A percentile compares a stretch with the other conserved stretches of the same genome.
These are phyloP conservation scores for Drosophila ohnishii DNA, from an alignment of 1,140 invertebrate genomes.

Conservation along the genomic window DNA sequence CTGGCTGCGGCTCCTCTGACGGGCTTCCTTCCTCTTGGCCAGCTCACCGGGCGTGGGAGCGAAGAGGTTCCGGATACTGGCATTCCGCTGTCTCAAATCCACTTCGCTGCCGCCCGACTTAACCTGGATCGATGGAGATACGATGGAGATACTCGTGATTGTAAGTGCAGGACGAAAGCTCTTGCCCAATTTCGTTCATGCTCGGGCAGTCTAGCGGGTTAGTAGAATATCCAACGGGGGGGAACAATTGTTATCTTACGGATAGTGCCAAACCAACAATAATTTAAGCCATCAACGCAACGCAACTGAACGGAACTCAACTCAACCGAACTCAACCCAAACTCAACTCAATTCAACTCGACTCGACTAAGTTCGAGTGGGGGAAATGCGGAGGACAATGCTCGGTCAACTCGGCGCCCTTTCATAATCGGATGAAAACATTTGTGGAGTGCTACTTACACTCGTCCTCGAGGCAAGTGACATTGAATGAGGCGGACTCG, in stretches of 20 bases:
- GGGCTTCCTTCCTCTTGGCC: conserved; percentile 59
- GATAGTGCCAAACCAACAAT: conserved; percentile 50
- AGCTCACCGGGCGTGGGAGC: conserved; percentile 50
- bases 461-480: conserved; percentile 73
- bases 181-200: conserved; percentile 38
- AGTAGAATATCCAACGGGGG: conserved; percentile 54
- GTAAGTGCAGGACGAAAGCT: conserved; percentile 39
- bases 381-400: conserved; percentile 33
- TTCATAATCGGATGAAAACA: conserved; percentile 60
- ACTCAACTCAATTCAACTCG: conserved; percentile 31
- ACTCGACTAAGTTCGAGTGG: conserved; percentile 3
- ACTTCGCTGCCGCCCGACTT: conserved; percentile 66
- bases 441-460: conserved; percentile 70
- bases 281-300: conserved; percentile 50
- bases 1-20: conserved; percentile 69
- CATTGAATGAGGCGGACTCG: conserved; percentile 57
- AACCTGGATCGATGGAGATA: conserved; percentile 62
- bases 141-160: conserved; percentile 40
- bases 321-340: conserved; percentile 16
- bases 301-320: conserved; percentile 29
- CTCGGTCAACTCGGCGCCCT: conserved; percentile 56
- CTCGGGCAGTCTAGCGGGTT: conserved; percentile 49
- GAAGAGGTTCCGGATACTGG: conserved; percentile 74
- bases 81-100: conserved; percentile 64
- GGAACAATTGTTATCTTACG: conserved; percentile 47